Evolutionary conservation across 2,113 vertebrate genomes (phyloP), one percentile per base, ranked within the genome.

Genomic region (Edolisoma coerulescens): DNA sequence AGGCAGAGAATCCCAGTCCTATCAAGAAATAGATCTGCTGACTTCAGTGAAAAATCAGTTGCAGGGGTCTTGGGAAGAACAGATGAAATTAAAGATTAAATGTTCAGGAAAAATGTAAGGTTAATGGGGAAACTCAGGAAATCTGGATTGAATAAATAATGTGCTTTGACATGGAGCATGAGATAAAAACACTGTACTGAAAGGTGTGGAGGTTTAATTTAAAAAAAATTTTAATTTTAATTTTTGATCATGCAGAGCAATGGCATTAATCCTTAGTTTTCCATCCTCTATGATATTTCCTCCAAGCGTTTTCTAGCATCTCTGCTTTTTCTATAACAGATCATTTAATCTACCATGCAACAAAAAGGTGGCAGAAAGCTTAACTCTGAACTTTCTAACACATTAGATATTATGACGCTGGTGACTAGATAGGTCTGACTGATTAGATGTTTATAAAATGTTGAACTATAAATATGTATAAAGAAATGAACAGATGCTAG

Each of bases 241-340:
- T 65, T 80, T 45, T 47, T 0, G 0, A 1, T 50, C 19, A 27
- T 9, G 1, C 5, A 56, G 32, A 28, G 3, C 2, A 32, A 8
- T 35, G 41, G 21, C 16, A 60, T 27, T 83, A 50, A 70, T 67
- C 21, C 42, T 74, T 54, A 87, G 6, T 4, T 42, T 93, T 86
- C 23, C 7, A 59, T 49, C 4, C 6, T n/a, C 24, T 33, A 2
- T 16, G 9, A 33, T 30, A 39, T 47, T 80, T 87, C 80, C 77
- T 52, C 20, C 21, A 77, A 73, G 44, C 4, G 17, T 60, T 92
- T 90, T 79, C 39, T 26, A 37, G 13, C 4, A 32, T 44, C 14
- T 63, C 23, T 82, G 8, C 6, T 32, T 68, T 80, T 39, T 28
- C 11, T 59, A 0, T 44, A 53, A 39, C 19, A 42, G 21, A 33